Base-by-base conservation (phyloP, 2,113 vertebrate species). In the Sitta europaea region DNA sequence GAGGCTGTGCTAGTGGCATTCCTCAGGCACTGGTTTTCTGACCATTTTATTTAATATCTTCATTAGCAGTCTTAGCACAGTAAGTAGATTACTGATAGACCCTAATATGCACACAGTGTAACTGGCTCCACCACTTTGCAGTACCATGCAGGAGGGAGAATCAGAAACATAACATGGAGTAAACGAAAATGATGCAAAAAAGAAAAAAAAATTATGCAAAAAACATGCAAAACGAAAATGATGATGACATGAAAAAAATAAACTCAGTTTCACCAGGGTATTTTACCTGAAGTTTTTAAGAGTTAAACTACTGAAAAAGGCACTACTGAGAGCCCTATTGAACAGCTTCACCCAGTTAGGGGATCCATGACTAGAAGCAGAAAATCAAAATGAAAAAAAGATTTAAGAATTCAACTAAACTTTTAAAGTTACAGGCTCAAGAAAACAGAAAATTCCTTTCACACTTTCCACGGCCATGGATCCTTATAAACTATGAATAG, bases 151-250 rank as follows among this genome's bases (percentile, higher is more conserved):
- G 29, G 88, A 67, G 10, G 27, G 4, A 92, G 38, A 90, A 73
- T 14, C 8, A 74, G 66, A 70, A 87, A 71, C 10, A 74, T 25
- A 50, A 66, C n/a, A n/a, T n/a, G n/a, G n/a, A n/a, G n/a, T 61
- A 79, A 63, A 76, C 25, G 3, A 72, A 86, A 40, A 68, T 0
- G 0, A 63, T 15, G 6, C n/a, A n/a, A n/a, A n/a, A n/a, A n/a
- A n/a, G n/a, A n/a, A n/a, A n/a, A n/a, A n/a, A n/a, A n/a, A n/a
- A n/a, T n/a, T n/a, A n/a, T n/a, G n/a, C n/a, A n/a, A n/a, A n/a
- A n/a, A n/a, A n/a, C n/a, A n/a, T n/a, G n/a, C n/a, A 65, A 79
- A 63, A 76, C 25, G 3, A 72, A 86, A 40, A 68, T 0, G 0
- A 63, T 15, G 6, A 25, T 33, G 40, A 45, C 33, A 21, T 11